phyloP scores from a whole-genome alignment of 2,797 vertebrate species.

The Merluccius polli region DNA sequence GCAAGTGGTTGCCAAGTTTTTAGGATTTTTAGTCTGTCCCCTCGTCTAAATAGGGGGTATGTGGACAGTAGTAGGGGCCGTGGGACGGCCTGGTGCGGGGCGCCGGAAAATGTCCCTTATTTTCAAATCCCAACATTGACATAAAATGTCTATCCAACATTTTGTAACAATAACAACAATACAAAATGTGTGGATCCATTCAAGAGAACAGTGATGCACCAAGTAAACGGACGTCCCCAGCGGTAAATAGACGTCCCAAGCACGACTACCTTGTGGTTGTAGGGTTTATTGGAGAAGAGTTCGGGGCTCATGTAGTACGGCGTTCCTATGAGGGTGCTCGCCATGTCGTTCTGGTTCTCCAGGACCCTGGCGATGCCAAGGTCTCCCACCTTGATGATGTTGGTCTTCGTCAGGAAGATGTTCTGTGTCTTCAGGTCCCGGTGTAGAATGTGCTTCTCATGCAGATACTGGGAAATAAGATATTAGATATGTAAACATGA shows the following conservation, averaged over 20 bases:
- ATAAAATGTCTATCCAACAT: neutral
- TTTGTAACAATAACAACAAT: neutral
- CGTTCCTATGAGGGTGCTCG: conserved; percentile 94
- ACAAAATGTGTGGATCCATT: neutral
- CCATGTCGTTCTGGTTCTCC: conserved; percentile 95
- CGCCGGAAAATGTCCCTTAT: no score
- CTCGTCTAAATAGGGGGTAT: no score
- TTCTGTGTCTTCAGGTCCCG: conserved; percentile 98
- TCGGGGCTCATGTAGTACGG: conserved; percentile 99
- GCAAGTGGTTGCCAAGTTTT: no score
- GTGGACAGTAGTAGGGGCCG: no score
- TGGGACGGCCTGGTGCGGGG: no score
- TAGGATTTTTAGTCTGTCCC: no score
- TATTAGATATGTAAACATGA: neutral
- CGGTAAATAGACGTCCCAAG: neutral
- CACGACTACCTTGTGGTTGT: conserved; percentile 92
- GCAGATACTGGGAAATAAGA: conserved; percentile 82
- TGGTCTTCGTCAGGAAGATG: conserved; percentile 92
- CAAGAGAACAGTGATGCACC: neutral
- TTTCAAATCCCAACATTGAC: no score
- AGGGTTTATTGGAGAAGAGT: conserved; percentile 93
- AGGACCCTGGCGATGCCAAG: conserved; percentile 93
- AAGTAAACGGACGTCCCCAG: neutral
- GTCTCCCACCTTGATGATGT: conserved; percentile 98
- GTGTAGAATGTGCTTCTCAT: conserved; percentile 93